Conservation (phyloP, 2,888 invertebrate species). For the Leucoptera coffeella region DNA sequence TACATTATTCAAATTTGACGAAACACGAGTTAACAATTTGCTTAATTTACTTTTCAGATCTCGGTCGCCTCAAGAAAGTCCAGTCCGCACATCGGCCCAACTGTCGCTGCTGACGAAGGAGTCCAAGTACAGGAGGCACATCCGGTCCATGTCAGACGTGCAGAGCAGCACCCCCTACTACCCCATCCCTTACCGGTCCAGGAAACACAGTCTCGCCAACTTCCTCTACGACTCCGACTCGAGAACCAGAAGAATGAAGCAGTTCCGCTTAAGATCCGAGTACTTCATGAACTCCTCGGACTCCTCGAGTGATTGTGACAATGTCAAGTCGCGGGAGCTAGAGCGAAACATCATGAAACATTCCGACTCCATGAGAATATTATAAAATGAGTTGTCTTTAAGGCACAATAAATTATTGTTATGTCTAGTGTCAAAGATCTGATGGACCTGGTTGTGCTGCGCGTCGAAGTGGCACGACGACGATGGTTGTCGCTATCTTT, state of each 20-base stretch:
- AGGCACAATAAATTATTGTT: no score
- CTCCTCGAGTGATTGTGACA: conserved; percentile 21
- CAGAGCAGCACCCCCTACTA: conserved; percentile 36
- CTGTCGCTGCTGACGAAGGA: conserved; percentile 30
- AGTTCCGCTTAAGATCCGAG: conserved; percentile 18
- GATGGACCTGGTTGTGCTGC: no score
- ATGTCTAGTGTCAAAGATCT: no score
- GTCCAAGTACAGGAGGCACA: conserved; percentile 32
- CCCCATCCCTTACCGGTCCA: conserved; percentile 23
- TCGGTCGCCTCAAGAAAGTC: no score
- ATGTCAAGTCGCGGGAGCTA: conserved; percentile 20
- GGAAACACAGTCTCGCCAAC: conserved; percentile 23
- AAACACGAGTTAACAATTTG: no score
- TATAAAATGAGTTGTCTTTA: no score
- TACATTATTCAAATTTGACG: no score
- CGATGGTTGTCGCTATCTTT: no score
- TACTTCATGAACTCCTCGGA: conserved; percentile 33
- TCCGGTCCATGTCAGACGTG: conserved; percentile 43
- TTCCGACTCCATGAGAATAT: conserved; percentile 40
- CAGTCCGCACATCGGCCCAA: conserved; percentile 15
- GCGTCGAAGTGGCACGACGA: no score
- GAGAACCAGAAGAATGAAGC: conserved; percentile 20
- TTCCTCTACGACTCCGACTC: conserved; percentile 40
- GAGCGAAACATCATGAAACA: conserved; percentile 36
- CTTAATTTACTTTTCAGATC: no score